phyloP scores from a whole-genome alignment of 53 echinoderm and acorn worm species.

The Paracentrotus lividus region DNA sequence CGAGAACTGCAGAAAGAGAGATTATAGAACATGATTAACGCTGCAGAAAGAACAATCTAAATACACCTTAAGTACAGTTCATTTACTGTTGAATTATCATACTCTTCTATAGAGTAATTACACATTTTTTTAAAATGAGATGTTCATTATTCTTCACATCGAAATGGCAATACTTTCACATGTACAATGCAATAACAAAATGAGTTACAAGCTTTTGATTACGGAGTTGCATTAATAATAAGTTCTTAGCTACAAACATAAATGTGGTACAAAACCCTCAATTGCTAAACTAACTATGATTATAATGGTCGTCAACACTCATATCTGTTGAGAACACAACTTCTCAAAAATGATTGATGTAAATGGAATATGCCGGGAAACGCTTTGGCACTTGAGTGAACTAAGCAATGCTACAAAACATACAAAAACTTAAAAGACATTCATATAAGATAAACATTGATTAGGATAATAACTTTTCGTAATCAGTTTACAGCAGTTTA shows the following conservation, averaged over 20 bases:
- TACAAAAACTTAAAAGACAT: conserved; percentile 32
- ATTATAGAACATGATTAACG: neutral
- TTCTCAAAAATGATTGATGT: conserved; percentile 22
- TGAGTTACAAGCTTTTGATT: conserved; percentile 3
- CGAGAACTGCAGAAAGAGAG: neutral
- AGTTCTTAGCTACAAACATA: conserved; percentile 30
- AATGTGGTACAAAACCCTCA: conserved; percentile 3
- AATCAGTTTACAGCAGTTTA: conserved; percentile 39
- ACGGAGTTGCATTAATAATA: conserved; percentile 13
- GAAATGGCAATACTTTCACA: conserved; percentile 4
- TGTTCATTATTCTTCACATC: conserved; percentile 7
- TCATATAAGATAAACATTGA: neutral
- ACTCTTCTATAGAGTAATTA: neutral
- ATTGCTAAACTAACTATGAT: conserved; percentile 6
- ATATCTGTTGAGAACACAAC: neutral
- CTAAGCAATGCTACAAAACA: conserved; percentile 42
- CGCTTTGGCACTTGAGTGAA: conserved; percentile 48
- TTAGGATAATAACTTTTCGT: conserved; percentile 1
- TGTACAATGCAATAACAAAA: neutral
- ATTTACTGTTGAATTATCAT: neutral
- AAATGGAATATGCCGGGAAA: conserved; percentile 44
- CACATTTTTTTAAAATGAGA: neutral
- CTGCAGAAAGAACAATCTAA: neutral
- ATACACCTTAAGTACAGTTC: conserved; percentile 35
- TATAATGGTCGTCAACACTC: neutral